phyloP scores from a whole-genome alignment of 2,797 vertebrate species.

The Trichosurus vulpecula region DNA sequence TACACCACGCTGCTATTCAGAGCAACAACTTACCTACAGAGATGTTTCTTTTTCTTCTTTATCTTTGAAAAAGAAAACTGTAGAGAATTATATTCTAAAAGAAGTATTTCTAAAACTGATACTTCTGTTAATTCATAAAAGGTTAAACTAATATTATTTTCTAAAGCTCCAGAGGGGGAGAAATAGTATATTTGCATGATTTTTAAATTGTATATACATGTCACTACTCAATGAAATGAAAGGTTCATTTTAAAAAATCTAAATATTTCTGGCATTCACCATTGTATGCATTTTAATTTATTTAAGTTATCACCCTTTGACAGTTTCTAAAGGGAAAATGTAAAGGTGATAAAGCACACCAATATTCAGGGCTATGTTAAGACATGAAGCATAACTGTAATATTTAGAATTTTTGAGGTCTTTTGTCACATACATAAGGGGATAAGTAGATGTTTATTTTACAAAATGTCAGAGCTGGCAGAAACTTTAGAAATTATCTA shows the following conservation, averaged over 20 bases:
- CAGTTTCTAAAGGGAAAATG: background rate
- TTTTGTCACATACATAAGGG: background rate
- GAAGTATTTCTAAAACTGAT: background rate
- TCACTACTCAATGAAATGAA: background rate
- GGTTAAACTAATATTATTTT: background rate
- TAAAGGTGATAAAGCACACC: background rate
- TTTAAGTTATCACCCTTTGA: background rate
- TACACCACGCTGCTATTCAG: background rate
- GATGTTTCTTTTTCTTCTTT: background rate
- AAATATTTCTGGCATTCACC: background rate
- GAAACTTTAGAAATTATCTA: background rate
- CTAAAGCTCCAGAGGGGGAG: background rate
- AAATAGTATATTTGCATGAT: background rate
- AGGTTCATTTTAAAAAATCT: background rate
- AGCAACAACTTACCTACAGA: background rate
- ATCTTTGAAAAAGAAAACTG: background rate
- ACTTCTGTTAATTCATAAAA: background rate
- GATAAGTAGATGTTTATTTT: background rate
- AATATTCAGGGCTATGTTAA: background rate
- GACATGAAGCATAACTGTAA: background rate
- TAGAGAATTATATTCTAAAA: background rate
- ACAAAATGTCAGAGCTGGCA: background rate
- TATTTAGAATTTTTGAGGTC: background rate
- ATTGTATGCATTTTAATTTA: background rate
- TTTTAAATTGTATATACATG: background rate